Evolutionary conservation across 2,797 vertebrate genomes (phyloP).

Genomic region (Ptychadena robeensis): DNA sequence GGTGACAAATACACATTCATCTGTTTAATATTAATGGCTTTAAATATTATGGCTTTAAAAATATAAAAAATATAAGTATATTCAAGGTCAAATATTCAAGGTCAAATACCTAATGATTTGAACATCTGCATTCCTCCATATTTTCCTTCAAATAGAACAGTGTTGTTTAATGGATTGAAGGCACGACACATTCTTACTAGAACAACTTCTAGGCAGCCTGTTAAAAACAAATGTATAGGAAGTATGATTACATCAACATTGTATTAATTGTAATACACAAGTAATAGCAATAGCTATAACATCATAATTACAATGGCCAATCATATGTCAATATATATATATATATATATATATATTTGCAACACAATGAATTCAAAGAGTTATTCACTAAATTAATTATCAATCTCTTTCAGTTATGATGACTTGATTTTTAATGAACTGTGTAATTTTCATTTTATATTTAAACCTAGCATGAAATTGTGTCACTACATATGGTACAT

Average conservation of each 20-base stretch:
- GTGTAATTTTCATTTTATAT: conserved; percentile 5
- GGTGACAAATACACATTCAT: no score
- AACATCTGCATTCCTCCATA: conserved; percentile 99
- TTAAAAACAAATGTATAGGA: conserved; percentile 32
- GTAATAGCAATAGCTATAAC: background rate
- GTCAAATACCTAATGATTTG: conserved; percentile 93
- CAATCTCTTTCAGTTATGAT: background rate
- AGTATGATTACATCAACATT: background rate
- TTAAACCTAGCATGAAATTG: background rate
- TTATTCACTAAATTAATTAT: background rate
- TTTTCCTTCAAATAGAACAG: conserved; percentile 98
- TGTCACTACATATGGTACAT: background rate
- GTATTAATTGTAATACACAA: no score
- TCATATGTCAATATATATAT: background rate
- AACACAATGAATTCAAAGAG: background rate
- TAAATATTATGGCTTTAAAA: no score
- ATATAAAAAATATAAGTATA: no score
- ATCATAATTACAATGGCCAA: background rate
- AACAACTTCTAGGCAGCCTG: conserved; percentile 98
- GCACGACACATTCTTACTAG: conserved; percentile 99
- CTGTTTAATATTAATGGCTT: no score
- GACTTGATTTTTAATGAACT: conserved; percentile 12
- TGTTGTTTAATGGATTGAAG: conserved; percentile 99
- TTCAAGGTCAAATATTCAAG: no score
- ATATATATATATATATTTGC: no score